These are phyloP conservation scores for Pan troglodytes DNA, from an alignment of 2,113 vertebrate genomes.

Conservation along the genomic window NHGRI_mPanTro3-v2.1_pri NC_072407.2:110651001-110651500, in stretches of 20 bases:
- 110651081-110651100: not conserved
- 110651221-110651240: not conserved
- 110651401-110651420: not conserved
- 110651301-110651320: not conserved
- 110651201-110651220: not conserved
- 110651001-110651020: not conserved
- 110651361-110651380: not conserved
- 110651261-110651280: not conserved
- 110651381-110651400: not conserved
- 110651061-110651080: not conserved
- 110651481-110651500: not conserved
- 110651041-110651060: not conserved
- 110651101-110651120: not conserved
- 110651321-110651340: not conserved
- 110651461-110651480: not conserved
- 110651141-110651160: not conserved
- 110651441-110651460: not conserved
- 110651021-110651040: not conserved
- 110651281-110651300: not conserved
- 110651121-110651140: not conserved
- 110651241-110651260: not conserved
- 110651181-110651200: not conserved
- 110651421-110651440: not conserved
- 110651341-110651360: not conserved
- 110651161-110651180: not conserved